These are phyloP conservation scores for Hyalella azteca DNA, from an alignment of 2,888 invertebrate genomes.

Conservation along the genomic window DNA sequence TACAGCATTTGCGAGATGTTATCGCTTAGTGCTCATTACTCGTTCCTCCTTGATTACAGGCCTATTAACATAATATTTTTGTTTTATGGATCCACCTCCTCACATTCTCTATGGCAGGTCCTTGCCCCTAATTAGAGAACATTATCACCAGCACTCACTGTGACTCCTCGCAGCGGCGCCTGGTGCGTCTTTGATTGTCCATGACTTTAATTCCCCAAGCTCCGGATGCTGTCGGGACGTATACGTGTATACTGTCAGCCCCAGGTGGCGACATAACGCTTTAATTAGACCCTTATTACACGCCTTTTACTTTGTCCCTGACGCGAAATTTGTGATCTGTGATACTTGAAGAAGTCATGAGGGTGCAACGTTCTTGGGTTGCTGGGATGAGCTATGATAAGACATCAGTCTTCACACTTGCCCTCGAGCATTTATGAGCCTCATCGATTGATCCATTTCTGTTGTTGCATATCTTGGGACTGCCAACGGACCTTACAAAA, in stretches of 20 bases:
- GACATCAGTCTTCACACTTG: too few relatives aligned
- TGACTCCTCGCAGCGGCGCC: not conserved
- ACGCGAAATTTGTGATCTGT: not conserved
- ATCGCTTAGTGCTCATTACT: slow-evolving; percentile 15
- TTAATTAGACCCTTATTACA: slow-evolving; percentile 19
- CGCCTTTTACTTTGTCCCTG: not conserved
- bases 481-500: too few relatives aligned
- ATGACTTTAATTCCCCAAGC: not conserved
- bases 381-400: too few relatives aligned
- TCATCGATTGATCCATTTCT: too few relatives aligned
- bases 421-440: too few relatives aligned
- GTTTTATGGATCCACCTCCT: not conserved
- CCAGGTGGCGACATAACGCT: slow-evolving; percentile 6
- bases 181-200: not conserved
- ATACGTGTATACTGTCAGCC: not conserved
- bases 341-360: too few relatives aligned
- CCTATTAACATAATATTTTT: slow-evolving; percentile 28
- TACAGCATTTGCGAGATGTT: slow-evolving; percentile 12
- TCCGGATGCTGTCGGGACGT: not conserved
- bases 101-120: slow-evolving; percentile 21
- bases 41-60: slow-evolving; percentile 32
- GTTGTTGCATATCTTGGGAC: too few relatives aligned
- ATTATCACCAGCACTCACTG: slow-evolving; percentile 12
- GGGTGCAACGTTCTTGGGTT: too few relatives aligned
- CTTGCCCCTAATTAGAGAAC: slow-evolving; percentile 19